Conservation (phyloP, 2,113 vertebrate species). For the Myrmecobius fasciatus region DNA sequence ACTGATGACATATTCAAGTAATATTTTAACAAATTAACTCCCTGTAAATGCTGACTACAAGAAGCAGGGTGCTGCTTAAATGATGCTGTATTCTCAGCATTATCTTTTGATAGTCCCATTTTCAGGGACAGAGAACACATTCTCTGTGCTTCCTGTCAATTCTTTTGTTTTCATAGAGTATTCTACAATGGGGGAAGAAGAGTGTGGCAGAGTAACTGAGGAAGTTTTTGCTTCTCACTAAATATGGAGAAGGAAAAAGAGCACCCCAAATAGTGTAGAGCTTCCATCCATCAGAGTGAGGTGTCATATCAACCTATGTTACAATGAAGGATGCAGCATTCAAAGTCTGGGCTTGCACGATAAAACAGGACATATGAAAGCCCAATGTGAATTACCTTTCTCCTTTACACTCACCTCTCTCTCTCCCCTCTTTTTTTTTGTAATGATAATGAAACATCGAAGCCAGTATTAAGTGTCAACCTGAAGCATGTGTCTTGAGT, state of each 20-base stretch:
- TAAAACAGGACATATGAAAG: slow-evolving; percentile 10
- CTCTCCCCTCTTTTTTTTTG: background rate
- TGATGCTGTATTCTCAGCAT: background rate
- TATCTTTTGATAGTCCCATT: slow-evolving; percentile 16
- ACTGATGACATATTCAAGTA: background rate
- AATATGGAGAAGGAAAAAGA: background rate
- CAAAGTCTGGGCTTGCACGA: slow-evolving; percentile 23
- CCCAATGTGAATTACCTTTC: slow-evolving; percentile 9
- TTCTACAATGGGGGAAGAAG: slow-evolving; percentile 29
- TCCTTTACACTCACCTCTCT: background rate
- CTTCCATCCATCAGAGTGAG: background rate
- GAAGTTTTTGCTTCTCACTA: slow-evolving; percentile 26
- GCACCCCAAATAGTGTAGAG: accelerated
- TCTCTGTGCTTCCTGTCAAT: background rate
- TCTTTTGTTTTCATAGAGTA: slow-evolving; percentile 30
- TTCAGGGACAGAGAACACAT: slow-evolving; percentile 22
- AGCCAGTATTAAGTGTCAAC: slow-evolving; percentile 42
- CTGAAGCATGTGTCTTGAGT: slow-evolving; percentile 31
- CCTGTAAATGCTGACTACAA: background rate
- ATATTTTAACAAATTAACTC: background rate
- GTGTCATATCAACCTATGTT: slow-evolving; percentile 9
- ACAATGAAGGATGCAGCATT: slow-evolving; percentile 33
- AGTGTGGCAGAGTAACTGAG: slow-evolving; percentile 27
- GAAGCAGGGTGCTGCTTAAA: background rate
- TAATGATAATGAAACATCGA: slow-evolving; percentile 56